Base-by-base conservation (phyloP, 2,113 vertebrate species). In the Pelodiscus sinensis region DNA sequence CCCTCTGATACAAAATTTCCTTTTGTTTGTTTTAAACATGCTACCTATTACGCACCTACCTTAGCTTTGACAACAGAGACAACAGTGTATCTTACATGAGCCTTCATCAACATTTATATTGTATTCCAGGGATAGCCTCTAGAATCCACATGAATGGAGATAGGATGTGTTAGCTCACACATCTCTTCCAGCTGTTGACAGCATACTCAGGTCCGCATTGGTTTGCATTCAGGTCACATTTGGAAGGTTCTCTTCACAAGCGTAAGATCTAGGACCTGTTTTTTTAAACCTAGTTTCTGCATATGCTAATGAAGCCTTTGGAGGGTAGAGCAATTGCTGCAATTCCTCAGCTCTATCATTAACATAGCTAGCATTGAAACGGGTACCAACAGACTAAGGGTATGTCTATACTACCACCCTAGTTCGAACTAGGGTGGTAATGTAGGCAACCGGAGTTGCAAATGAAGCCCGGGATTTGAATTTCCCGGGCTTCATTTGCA, bases 91-190 rank as follows among this genome's bases (percentile, higher is more conserved):
- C 88, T 92, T 54, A 71, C 29, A 21, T 29, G 6, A 85, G 5
- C 1, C 50, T 51, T 83, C 31, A 18, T 22, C 62, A 62, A 83
- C 21, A 79, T 29, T 87, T 77, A 77, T 38, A 71, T 8, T 85
- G 83, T 85, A 15, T 31, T 56, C 79, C 79, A 56, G 31, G 35
- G 54, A 56, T 14, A 55, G 52, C 11, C 8, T 82, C 79, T 51
- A 86, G 10, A 58, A 52, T 62, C 60, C 92, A 79, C 57, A 82
- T 89, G 90, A 89, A 82, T 31, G 25, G 68, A 82, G 22, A 80
- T 12, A 79, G 6, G 12, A 81, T 15, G 56, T 25, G 10, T 92
- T 38, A 52, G 68, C n/a, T 38, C 13, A 81, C 24, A 81, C 9
- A 6, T 71, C 2, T 21, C 51, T 35, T 77, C 13, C 0, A 0